Percentiles rank a stretch among this genome's conserved stretches.
phyloP scores from a whole-genome alignment of 2,113 vertebrate genomes.

The Hymenochirus boettgeri region DNA sequence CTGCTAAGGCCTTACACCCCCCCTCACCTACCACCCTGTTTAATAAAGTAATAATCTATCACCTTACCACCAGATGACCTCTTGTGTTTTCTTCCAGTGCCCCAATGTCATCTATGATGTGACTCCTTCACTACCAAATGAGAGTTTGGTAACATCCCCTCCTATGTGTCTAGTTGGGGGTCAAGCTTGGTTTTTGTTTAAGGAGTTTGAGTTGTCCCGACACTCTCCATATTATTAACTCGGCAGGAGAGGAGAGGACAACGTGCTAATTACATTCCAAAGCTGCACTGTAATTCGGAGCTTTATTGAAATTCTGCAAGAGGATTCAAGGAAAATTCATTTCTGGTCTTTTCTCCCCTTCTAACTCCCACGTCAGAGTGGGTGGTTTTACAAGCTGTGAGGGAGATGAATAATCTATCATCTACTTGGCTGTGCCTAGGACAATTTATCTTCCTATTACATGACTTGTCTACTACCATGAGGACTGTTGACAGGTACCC shows the following conservation, averaged over 20 bases:
- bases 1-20: background rate
- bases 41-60: background rate
- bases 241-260: slow-evolving; percentile 18
- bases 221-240: slow-evolving; percentile 28
- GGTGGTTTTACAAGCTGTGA: slow-evolving; percentile 34
- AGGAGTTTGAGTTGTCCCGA: slow-evolving; percentile 1
- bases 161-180: background rate
- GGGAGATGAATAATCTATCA: slow-evolving; percentile 33
- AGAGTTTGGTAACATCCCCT: background rate
- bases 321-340: slow-evolving; percentile 30
- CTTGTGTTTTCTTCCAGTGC: background rate
- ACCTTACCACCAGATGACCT: background rate
- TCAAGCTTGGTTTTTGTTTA: slow-evolving; percentile 3
- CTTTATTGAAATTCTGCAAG: slow-evolving; percentile 36
- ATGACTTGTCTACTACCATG: slow-evolving; percentile 12
- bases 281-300: slow-evolving; percentile 24
- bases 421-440: slow-evolving; percentile 3
- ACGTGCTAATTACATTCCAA: slow-evolving; percentile 35
- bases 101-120: background rate
- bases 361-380: slow-evolving; percentile 24
- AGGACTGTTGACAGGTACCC: slow-evolving; percentile 4
- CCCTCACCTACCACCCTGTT: background rate
- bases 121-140: background rate
- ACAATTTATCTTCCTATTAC: slow-evolving; percentile 37
- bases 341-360: slow-evolving; percentile 9